Evolutionary conservation across 2,888 invertebrate genomes (phyloP).

Genomic region (Latrodectus hesperus): DNA sequence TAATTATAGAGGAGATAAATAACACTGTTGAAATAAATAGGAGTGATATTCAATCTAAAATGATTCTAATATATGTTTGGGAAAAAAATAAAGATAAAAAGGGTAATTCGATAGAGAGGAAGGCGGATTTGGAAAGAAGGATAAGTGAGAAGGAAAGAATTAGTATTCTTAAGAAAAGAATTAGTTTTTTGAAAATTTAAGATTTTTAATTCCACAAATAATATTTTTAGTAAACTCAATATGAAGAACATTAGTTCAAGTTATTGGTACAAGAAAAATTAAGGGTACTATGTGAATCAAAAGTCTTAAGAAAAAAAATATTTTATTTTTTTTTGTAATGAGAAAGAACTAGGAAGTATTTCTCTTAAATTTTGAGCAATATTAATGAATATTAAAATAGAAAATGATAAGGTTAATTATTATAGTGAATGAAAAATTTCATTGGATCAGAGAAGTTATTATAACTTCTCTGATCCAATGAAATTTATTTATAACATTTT

Average conservation of each 20-base stretch:
- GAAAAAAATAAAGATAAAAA: constrained; percentile 73
- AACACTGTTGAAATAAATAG: constrained; percentile 82
- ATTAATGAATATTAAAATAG: constrained; percentile 18
- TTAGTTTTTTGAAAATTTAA: constrained; percentile 78
- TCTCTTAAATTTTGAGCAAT: neutral
- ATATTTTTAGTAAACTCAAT: constrained; percentile 32
- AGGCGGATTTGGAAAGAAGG: neutral
- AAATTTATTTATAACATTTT: no score
- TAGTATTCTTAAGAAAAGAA: constrained; percentile 74
- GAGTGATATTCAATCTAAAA: constrained; percentile 81
- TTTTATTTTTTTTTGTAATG: neutral
- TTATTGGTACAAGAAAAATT: constrained; percentile 3
- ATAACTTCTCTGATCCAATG: no score
- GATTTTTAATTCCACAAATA: constrained; percentile 67
- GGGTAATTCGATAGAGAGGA: constrained; percentile 22
- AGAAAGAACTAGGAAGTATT: neutral
- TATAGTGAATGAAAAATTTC: neutral
- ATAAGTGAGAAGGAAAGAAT: neutral
- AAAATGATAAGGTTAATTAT: neutral
- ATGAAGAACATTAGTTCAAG: neutral
- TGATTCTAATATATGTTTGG: constrained; percentile 73
- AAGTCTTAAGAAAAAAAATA: neutral
- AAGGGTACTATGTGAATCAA: neutral
- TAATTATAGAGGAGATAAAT: constrained; percentile 82
- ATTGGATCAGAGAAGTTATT: neutral